phyloP scores from a whole-genome alignment of 2,113 vertebrate genomes.

The Sturnus vulgaris region DNA sequence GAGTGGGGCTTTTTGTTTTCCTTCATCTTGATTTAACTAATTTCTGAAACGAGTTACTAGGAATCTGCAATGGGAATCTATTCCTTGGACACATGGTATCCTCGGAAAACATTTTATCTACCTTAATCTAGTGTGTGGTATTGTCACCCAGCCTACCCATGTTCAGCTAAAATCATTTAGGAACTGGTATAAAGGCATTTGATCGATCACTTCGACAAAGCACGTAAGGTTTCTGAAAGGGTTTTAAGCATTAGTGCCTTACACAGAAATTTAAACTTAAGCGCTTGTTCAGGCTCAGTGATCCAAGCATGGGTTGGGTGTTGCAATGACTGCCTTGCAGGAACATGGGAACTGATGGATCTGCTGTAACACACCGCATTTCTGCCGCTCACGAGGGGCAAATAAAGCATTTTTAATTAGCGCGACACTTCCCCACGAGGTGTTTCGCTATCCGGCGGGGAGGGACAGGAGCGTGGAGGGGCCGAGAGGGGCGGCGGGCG shows the following conservation, averaged over 20 bases:
- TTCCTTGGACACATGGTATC: rapidly evolving
- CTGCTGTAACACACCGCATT: rapidly evolving
- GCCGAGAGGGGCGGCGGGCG: neutral
- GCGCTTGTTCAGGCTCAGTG: rapidly evolving
- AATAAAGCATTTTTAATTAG: rapidly evolving
- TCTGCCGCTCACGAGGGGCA: neutral
- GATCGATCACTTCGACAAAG: rapidly evolving
- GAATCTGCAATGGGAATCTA: neutral
- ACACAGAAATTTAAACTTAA: rapidly evolving
- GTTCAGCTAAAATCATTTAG: neutral
- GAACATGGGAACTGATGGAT: rapidly evolving
- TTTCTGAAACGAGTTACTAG: neutral
- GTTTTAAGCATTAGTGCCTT: neutral
- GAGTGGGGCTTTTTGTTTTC: neutral
- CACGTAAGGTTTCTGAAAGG: rapidly evolving
- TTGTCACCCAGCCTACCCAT: rapidly evolving
- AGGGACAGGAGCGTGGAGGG: rapidly evolving
- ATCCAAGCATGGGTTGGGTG: rapidly evolving
- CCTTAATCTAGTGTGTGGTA: rapidly evolving
- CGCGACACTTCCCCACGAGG: rapidly evolving
- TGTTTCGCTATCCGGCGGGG: rapidly evolving
- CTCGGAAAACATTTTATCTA: neutral
- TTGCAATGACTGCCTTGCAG: rapidly evolving
- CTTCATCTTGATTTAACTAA: neutral
- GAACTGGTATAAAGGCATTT: rapidly evolving